These are phyloP conservation scores for Chrosomus eos DNA, from an alignment of 2,797 vertebrate genomes.

Conservation along the genomic window DNA sequence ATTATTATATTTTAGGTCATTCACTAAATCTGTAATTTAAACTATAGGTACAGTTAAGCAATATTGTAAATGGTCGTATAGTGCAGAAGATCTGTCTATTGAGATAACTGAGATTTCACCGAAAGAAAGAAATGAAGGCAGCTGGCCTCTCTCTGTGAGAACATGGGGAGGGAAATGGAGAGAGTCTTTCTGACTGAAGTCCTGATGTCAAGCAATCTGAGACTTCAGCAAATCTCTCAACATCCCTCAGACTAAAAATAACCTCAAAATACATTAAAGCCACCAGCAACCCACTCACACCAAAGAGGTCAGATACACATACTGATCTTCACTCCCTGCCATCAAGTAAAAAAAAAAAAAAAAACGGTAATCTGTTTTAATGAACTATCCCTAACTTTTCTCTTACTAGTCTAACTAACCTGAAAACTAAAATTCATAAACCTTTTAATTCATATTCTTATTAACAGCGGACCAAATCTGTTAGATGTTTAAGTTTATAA, in stretches of 20 bases:
- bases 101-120: neutral
- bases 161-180: conserved; percentile 9
- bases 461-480: neutral
- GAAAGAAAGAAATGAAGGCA: neutral
- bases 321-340: neutral
- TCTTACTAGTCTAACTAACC: neutral
- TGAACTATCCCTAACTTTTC: neutral
- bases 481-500: neutral
- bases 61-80: neutral
- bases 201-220: conserved; percentile 28
- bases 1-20: neutral
- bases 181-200: conserved; percentile 19
- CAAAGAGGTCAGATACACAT: conserved; percentile 15
- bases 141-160: conserved; percentile 16
- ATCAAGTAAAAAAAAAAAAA: neutral
- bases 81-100: neutral
- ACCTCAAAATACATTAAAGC: conserved; percentile 51
- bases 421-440: neutral
- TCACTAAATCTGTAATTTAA: neutral
- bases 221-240: conserved; percentile 50
- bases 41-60: neutral
- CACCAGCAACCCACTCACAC: conserved; percentile 50
- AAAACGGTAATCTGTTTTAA: neutral
- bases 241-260: conserved; percentile 47
- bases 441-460: neutral